phyloP scores from a whole-genome alignment of 2,888 invertebrate genomes.

The Pharmacophagus antenor region DNA sequence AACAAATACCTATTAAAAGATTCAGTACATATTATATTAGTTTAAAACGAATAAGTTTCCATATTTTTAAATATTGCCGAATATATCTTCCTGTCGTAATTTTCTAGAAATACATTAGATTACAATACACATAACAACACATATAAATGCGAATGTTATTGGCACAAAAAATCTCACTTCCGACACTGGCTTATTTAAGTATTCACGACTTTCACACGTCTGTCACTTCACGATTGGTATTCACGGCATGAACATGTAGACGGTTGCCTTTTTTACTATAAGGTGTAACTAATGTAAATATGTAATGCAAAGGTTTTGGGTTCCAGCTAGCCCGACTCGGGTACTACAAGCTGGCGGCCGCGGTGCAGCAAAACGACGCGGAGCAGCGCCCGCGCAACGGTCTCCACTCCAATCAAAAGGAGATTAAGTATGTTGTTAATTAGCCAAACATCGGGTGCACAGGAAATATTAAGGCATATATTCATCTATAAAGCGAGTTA shows the following conservation, averaged over 20 bases:
- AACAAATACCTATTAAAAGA: no score
- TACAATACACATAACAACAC: not conserved
- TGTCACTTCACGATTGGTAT: constrained; percentile 24
- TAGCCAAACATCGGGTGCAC: no score
- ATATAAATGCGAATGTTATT: not conserved
- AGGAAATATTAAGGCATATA: no score
- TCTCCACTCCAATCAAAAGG: constrained; percentile 62
- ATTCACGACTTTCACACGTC: constrained; percentile 8
- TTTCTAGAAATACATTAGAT: not conserved
- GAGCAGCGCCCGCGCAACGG: constrained; percentile 73
- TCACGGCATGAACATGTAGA: constrained; percentile 23
- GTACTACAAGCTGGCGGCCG: constrained; percentile 82
- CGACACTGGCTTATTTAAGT: constrained; percentile 11
- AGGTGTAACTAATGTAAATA: not conserved
- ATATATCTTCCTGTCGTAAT: not conserved
- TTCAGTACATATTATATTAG: no score
- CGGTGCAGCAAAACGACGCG: constrained; percentile 63
- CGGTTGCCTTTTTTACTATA: not conserved
- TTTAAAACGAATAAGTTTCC: no score
- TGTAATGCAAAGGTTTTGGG: constrained; percentile 32
- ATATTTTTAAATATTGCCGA: no score
- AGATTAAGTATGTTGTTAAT: constrained; percentile 53
- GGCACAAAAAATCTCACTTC: constrained; percentile 4
- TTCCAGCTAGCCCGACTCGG: constrained; percentile 84
- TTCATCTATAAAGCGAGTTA: no score